Evolutionary conservation across 2,888 invertebrate genomes (phyloP).

Genomic region (Andricus quercusramuli): DNA sequence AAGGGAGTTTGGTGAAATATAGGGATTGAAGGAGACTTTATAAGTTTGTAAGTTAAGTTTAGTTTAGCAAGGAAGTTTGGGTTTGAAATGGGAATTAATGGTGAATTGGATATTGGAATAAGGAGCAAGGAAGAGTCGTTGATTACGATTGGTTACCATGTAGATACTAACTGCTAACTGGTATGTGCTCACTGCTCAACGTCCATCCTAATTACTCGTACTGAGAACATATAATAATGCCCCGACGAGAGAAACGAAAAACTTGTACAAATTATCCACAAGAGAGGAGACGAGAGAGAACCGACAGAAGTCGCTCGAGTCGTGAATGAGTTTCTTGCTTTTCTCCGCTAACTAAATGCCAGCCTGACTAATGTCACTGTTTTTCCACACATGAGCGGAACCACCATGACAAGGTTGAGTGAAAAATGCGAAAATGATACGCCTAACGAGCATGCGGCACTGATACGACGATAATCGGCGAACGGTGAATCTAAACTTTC

Average conservation of each 20-base stretch:
- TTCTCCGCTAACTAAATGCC: constrained; percentile 65
- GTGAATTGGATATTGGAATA: not conserved
- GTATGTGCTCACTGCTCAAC: constrained; percentile 42
- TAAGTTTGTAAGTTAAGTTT: constrained; percentile 3
- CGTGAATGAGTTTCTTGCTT: constrained; percentile 67
- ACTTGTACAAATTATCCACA: constrained; percentile 66
- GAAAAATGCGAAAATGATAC: constrained; percentile 43
- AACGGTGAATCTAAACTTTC: constrained; percentile 44
- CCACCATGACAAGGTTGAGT: not conserved
- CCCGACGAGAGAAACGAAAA: constrained; percentile 60
- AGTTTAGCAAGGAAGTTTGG: not conserved
- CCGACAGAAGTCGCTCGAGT: constrained; percentile 53
- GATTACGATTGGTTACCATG: constrained; percentile 22
- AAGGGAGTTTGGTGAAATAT: constrained; percentile 2
- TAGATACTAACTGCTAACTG: not conserved
- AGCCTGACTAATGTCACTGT: constrained; percentile 52
- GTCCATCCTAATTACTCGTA: constrained; percentile 67
- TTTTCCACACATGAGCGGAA: constrained; percentile 47
- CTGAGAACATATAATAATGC: constrained; percentile 63
- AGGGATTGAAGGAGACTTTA: not conserved
- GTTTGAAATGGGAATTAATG: not conserved
- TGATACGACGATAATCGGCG: constrained; percentile 10
- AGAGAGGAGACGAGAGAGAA: constrained; percentile 45
- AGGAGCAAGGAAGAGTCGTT: not conserved
- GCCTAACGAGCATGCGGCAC: constrained; percentile 41